A percentile compares a stretch with the other conserved stretches of the same genome.
phyloP scores from a whole-genome alignment of 2,888 invertebrate genomes.

The Tipula unca region DNA sequence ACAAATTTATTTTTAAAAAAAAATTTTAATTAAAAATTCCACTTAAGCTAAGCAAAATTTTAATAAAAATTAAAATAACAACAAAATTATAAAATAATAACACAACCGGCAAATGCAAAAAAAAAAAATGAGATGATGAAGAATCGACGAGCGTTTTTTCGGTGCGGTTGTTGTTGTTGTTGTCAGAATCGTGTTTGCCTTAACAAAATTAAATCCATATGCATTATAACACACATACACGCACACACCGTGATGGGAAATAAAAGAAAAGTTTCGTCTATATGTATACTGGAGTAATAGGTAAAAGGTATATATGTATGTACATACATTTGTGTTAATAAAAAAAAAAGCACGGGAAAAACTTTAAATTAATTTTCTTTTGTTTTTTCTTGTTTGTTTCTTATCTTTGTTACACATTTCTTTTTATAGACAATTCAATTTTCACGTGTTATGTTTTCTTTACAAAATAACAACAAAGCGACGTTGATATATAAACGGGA shows the following conservation, averaged over 20 bases:
- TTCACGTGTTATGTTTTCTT: not conserved
- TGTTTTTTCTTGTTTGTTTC: not conserved
- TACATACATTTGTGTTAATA: not conserved
- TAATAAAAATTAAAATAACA: not conserved
- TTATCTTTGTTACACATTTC: not conserved
- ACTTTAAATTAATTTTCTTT: conserved; percentile 14
- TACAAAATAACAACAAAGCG: not conserved
- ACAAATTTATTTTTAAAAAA: not conserved
- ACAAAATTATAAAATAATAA: conserved; percentile 1
- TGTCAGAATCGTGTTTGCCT: not conserved
- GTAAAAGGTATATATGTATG: not conserved
- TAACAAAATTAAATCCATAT: not conserved
- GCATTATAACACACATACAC: not conserved
- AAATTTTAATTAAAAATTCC: conserved; percentile 14
- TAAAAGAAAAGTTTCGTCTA: not conserved
- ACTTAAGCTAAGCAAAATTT: not conserved
- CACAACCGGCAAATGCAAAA: not conserved
- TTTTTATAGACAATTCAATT: conserved; percentile 8
- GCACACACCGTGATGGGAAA: not conserved
- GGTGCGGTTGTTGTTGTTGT: not conserved
- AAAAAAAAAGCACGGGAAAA: not conserved
- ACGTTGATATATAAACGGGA: not conserved
- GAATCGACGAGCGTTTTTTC: not conserved
- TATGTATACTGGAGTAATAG: not conserved
- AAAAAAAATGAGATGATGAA: not conserved